Conservation (phyloP, 2,797 vertebrate genomes). For the Tapera naevia region DNA sequence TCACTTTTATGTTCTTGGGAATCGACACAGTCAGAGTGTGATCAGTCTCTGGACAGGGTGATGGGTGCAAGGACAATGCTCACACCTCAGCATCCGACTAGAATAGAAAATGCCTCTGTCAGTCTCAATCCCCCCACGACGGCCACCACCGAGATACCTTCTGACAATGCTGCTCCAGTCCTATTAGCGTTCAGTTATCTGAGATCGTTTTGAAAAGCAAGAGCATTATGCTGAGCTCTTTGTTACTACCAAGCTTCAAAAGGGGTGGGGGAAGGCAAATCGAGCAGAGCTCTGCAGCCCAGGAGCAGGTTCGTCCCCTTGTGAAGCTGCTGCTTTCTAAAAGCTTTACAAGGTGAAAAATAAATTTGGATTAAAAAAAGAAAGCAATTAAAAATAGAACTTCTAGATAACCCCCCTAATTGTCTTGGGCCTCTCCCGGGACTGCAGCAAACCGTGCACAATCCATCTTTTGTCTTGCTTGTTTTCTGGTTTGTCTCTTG, state of each 20-base stretch:
- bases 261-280: conserved; percentile 33
- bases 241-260: conserved; percentile 16
- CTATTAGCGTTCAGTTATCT: conserved; percentile 55
- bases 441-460: not conserved
- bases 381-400: conserved; percentile 49
- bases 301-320: conserved; percentile 10
- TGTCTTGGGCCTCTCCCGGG: not conserved
- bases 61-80: conserved; percentile 29
- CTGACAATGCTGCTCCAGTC: conserved; percentile 65
- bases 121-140: conserved; percentile 17
- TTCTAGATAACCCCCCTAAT: conserved; percentile 20
- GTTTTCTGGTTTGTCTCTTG: conserved; percentile 6
- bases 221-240: conserved; percentile 56
- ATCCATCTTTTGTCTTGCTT: conserved; percentile 28
- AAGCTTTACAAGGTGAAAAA: not conserved
- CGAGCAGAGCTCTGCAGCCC: not conserved
- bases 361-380: not conserved
- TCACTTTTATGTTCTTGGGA: not conserved
- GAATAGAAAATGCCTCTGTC: conserved; percentile 65
- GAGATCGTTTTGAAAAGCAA: conserved; percentile 62
- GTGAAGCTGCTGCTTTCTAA: conserved; percentile 12
- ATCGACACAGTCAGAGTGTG: not conserved
- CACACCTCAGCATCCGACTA: conserved; percentile 56
- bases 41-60: conserved; percentile 5
- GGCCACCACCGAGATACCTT: conserved; percentile 44